Evolutionary conservation across 2,797 vertebrate species (phyloP), one percentile per base, ranked within the genome.

Genomic region (Channallabes apus): DNA sequence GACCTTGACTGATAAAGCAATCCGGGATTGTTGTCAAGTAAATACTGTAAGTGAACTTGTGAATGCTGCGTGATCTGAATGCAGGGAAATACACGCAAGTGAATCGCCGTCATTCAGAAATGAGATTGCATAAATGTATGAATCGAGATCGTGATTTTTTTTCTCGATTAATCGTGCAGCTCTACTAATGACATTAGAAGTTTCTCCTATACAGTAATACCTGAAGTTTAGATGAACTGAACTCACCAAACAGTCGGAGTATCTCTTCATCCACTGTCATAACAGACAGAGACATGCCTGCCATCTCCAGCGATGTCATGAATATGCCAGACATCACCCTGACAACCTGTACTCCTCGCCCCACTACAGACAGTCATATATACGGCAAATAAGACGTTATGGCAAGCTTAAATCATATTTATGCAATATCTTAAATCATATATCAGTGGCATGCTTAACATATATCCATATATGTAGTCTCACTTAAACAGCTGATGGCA

Each of bases 291-390:
- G 98, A 99, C 68, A 98, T 85, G 7, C 98, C 98, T 0, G 96
- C 94, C 98, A 99, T 99, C 91, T 99, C 97, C 92, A 99, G 91
- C 0, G 98, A 96, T 0, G 98, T 98, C 97, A 99, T 98, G 91
- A 98, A 99, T 1, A 94, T 94, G 4, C 98, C 98, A 22, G 97
- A 95, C 90, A 98, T 93, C 81, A 94, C 96, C 72, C 98, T 94
- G 88, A 93, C 89, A 0, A 98, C 92, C 80, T 51, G 69, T 38
- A 97, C 27, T 0, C 95, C 94, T 0, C 93, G 94, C 59, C 29
- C 90, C 91, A 97, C 98, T 99, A 93, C 0, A 71, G 67, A 75
- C 4, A 56, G 46, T 9, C 51, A 75, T 0, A 71, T 20, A 35
- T 9, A 17, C 7, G 29, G 84, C 12, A 71, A 12, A 38, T 20